Evolutionary conservation across 2,797 vertebrate genomes (phyloP), one percentile per base, ranked within the genome.

Genomic region (Chromobotia macracanthus): DNA sequence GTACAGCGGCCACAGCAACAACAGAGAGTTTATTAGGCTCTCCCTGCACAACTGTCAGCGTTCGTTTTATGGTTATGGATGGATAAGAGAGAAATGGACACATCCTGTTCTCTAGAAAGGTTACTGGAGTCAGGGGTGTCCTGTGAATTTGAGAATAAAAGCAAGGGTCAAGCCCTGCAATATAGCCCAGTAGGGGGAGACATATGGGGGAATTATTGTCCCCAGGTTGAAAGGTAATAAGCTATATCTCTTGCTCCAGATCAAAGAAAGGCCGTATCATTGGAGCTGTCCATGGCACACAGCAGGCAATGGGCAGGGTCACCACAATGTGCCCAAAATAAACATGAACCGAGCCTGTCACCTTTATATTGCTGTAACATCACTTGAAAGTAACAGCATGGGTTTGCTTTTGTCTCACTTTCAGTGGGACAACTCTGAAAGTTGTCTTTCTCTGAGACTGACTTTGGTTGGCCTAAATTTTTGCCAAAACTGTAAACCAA

Each of bases 1-100:
- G 89, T 87, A 87, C 38, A 83, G 81, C 19, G 3, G 81, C 85
- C 85, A 21, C 71, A 19, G 53, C 65, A 79, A 84, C 86, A 91
- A 90, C 90, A 90, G 91, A 93, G 38, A 81, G 89, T 93, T 92
- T 89, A 91, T 89, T 88, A 87, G 85, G 81, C 87, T 82, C 60
- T 74, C 28, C 86, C 89, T 86, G 85, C 84, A 85, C 89, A 90
- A 87, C 85, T 82, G 87, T 87, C 86, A 48, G n/a, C n/a, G 56
- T 86, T 77, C 70, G 72, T 84, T 88, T 89, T 85, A 80, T 75
- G 81, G 84, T 82, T 86, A 76, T 68, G 79, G 85, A 88, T 80
- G 50, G 50, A 79, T 46, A 48, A 65, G 38, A 84, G 68, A 69
- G 65, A 77, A 76, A 81, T 68, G 72, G 86, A 84, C 82, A 77